These are phyloP conservation scores for Achroia grisella DNA, from an alignment of 1,140 invertebrate genomes.

Conservation along the genomic window DNA sequence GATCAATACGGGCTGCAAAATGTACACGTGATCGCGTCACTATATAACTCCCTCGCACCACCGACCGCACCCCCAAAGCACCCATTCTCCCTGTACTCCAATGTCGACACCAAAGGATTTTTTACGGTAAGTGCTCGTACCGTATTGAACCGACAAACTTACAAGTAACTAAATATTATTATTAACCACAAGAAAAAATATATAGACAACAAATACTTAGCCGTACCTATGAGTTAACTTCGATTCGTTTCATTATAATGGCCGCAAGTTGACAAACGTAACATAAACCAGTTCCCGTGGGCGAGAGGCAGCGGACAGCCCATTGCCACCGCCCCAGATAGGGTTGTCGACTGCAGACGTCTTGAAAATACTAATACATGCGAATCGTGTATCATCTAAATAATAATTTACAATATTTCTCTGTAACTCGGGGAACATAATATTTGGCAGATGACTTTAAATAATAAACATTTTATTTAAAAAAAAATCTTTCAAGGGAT, in stretches of 20 bases:
- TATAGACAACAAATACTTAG: background rate
- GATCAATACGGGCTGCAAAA: constrained; percentile 72
- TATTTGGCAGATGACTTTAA: no score
- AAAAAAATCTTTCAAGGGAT: no score
- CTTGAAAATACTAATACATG: no score
- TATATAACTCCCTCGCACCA: constrained; percentile 64
- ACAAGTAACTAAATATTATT: no score
- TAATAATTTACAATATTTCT: no score
- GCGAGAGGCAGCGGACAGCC: constrained; percentile 34
- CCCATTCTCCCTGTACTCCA: constrained; percentile 48
- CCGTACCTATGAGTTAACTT: background rate
- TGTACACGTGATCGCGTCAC: constrained; percentile 72
- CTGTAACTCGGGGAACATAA: no score
- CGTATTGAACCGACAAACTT: no score
- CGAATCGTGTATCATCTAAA: no score
- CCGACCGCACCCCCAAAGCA: constrained; percentile 59
- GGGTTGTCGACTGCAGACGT: no score
- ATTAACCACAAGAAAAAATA: no score
- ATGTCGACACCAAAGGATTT: constrained; percentile 60
- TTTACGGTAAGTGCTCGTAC: constrained; percentile 21
- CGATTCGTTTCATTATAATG: background rate
- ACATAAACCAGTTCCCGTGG: constrained; percentile 49
- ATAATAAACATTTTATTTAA: no score
- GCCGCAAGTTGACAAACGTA: constrained; percentile 34
- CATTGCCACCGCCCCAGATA: constrained; percentile 5